Base-by-base conservation (phyloP, 2,797 vertebrate genomes). In the Lacerta bilineata region DNA sequence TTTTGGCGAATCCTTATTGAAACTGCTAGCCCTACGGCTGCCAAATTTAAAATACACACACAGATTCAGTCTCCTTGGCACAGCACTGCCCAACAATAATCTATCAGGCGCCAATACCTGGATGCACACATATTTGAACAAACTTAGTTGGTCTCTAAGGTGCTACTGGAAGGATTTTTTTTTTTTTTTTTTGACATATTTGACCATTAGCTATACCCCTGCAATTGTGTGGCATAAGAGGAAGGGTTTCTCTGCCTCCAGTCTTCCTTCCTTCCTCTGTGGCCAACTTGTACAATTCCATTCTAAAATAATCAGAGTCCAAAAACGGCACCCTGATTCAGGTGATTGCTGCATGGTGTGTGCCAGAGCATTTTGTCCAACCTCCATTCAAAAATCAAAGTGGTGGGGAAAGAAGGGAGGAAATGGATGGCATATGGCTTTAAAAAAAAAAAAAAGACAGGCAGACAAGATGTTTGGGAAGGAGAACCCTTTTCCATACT, bases 381-480 rank as follows among this genome's bases (percentile, higher is more conserved):
- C 17, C 2, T n/a, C 0, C 5, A 84, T 80, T 89, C 89, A 86
- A 84, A 86, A 89, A 36, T 55, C 0, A 0, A 92, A 90, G 69
- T n/a, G 8, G 69, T 11, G 27, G 27, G 27, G 69, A 13, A 11
- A 23, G 69, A 9, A 29, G 13, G 69, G 9, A 27, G 27, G 11
- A 71, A 71, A 71, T n/a, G 75, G 69, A 71, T 41, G 41, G 75
- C 18, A 43, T 5, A 5, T 29, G 13, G 13, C 1, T 43, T 55
- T 13, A 3, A 13, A 50, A 50, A 50, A 50, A 50, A 50, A 50
- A 41, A 41, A 46, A 46, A 50, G 50, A 15, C 13, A 55, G 50
- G 15, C 13, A 50, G 11, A 15, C 50, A 55, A 55, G 50, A 55
- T 55, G 50, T 55, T 55, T 55, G 33, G 71, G 71, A 6, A 72